Conservation (phyloP, 2,888 invertebrate species). For the Dendrolimus pini region DNA sequence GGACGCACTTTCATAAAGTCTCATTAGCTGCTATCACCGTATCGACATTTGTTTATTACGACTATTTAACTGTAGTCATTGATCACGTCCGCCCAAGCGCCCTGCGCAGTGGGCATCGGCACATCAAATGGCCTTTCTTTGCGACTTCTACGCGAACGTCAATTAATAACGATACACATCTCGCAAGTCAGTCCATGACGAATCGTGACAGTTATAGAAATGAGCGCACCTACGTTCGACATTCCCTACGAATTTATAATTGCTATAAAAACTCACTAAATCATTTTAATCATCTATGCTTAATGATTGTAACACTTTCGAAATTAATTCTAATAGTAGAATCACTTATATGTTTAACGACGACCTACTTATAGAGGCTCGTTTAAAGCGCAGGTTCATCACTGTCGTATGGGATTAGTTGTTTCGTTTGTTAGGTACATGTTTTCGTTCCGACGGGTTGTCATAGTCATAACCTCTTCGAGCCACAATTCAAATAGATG, state of each 20-base stretch:
- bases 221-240: constrained; percentile 30
- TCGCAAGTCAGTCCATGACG: constrained; percentile 33
- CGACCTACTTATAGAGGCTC: background rate
- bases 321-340: background rate
- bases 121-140: background rate
- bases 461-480: constrained; percentile 12
- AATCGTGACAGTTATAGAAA: constrained; percentile 43
- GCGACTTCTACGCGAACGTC: constrained; percentile 35
- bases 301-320: background rate
- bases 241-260: background rate
- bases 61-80: constrained; percentile 45
- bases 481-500: constrained; percentile 23
- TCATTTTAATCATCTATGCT: background rate
- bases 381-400: background rate
- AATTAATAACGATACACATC: constrained; percentile 47
- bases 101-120: constrained; percentile 6
- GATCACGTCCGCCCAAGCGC: constrained; percentile 26
- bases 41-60: constrained; percentile 45
- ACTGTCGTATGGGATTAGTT: background rate
- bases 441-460: background rate
- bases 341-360: background rate
- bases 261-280: background rate
- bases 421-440: background rate
- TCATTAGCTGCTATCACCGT: constrained; percentile 49
- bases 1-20: constrained; percentile 43